Percentiles rank a stretch among this genome's conserved stretches.
These are phyloP conservation scores for Myotis daubentonii DNA, from an alignment of 2,797 vertebrate genomes.

Conservation along the genomic window DNA sequence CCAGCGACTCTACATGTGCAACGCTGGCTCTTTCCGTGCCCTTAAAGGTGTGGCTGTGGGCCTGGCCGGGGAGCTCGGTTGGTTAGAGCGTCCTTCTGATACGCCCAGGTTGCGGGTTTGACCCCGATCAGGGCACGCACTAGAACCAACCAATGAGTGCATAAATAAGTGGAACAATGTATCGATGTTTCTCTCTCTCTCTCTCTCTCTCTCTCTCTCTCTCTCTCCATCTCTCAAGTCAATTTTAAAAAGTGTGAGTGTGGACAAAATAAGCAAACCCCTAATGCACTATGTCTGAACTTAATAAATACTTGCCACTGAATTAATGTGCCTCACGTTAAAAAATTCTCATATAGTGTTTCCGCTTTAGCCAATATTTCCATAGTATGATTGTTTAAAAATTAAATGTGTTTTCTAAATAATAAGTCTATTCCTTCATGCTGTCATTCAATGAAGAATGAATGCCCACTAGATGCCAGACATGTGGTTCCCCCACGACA, in stretches of 20 bases:
- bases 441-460: neutral
- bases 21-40: neutral
- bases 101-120: neutral
- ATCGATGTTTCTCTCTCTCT: neutral
- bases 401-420: neutral
- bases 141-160: neutral
- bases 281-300: neutral
- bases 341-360: neutral
- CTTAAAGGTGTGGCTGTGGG: neutral
- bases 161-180: neutral
- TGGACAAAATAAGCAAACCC: neutral
- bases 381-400: neutral
- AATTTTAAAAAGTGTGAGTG: neutral
- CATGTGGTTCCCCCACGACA: rapidly evolving
- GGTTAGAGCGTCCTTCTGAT: neutral
- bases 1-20: neutral
- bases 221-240: neutral
- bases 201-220: neutral
- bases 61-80: neutral
- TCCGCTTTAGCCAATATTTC: neutral
- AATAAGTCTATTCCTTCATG: neutral
- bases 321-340: neutral
- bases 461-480: neutral
- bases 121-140: neutral
- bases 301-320: neutral